Base-by-base conservation (phyloP, 2,888 invertebrate genomes). In the Incurvaria masculella region DNA sequence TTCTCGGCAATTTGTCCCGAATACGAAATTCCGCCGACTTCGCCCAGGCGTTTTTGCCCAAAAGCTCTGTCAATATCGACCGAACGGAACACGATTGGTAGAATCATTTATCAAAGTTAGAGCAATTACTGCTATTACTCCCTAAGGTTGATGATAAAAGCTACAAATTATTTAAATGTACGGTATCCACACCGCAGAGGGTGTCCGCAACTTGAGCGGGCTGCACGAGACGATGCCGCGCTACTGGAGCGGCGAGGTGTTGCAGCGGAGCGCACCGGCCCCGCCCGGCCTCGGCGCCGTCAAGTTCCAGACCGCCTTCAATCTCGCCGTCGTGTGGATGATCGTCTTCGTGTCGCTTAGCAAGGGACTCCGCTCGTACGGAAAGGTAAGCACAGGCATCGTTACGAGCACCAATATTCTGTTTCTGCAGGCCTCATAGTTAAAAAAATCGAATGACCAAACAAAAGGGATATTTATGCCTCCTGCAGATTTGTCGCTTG, bases 251-350 rank as follows among this genome's bases (percentile, higher is more conserved):
- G 87, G 87, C 8, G 86, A 89, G 44, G 93, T 94, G n/a, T 71
- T 94, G 46, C 90, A 91, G 55, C 64, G 68, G 51, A 81, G 61
- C 56, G 61, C 58, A 53, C 74, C 56, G 39, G 61, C 63, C 43
- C 63, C 59, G 59, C 70, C 52, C 56, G 72, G 59, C 44, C 68
- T 61, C 51, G 86, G 87, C 21, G 82, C 81, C 6, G 83, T 91
- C 50, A 89, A 89, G 68, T 93, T 94, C 69, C 91, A 94, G 80
- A 85, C 93, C 53, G 91, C 93, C 2, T 93, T 94, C 70, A 93
- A 94, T 68, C 75, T 94, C 65, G 91, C 91, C 1, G 88, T 94
- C 4, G 87, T 94, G 19, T 95, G 94, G 94, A 87, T 91, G 82
- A 87, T 91, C 44, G 88, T 94, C 5, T 94, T 94, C 62, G 85